Conservation (phyloP, 2,797 vertebrate genomes). For the Ceyx erithaca region DNA sequence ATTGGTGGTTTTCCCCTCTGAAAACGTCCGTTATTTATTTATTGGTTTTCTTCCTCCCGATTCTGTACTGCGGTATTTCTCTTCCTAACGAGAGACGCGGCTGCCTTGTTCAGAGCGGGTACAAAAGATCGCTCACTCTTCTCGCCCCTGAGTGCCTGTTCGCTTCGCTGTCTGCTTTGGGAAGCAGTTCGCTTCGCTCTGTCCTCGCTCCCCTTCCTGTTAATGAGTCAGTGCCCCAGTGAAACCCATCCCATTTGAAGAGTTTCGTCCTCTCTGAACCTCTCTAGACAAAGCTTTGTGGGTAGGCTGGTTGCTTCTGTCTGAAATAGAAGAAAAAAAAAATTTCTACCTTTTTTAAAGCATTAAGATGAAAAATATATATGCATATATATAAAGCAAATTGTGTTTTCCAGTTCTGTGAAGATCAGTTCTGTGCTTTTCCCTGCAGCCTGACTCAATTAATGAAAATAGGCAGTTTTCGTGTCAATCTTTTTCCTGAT, state of each 20-base stretch:
- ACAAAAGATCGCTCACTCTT: accelerated
- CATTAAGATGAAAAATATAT: too few species aligned
- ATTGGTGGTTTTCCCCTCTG: neutral
- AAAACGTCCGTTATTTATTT: accelerated
- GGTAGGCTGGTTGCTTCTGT: neutral
- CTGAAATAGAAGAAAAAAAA: neutral
- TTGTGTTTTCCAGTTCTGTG: neutral
- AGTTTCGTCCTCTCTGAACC: accelerated
- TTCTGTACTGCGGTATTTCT: neutral
- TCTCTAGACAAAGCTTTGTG: neutral
- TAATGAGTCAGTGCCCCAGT: neutral
- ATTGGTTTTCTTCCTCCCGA: neutral
- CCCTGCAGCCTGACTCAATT: neutral
- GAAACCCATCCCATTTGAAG: neutral
- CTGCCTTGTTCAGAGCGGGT: neutral
- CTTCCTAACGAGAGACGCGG: neutral
- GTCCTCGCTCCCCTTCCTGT: neutral
- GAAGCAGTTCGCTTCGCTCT: neutral
- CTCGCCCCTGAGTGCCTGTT: neutral
- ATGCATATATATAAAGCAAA: too few species aligned
- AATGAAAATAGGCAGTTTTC: neutral
- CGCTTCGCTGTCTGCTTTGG: neutral
- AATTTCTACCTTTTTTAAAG: neutral
- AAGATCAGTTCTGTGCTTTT: neutral
- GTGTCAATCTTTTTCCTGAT: accelerated